Evolutionary conservation across 1,140 invertebrate genomes (phyloP).

Genomic region (Ceratina calcarata): DNA sequence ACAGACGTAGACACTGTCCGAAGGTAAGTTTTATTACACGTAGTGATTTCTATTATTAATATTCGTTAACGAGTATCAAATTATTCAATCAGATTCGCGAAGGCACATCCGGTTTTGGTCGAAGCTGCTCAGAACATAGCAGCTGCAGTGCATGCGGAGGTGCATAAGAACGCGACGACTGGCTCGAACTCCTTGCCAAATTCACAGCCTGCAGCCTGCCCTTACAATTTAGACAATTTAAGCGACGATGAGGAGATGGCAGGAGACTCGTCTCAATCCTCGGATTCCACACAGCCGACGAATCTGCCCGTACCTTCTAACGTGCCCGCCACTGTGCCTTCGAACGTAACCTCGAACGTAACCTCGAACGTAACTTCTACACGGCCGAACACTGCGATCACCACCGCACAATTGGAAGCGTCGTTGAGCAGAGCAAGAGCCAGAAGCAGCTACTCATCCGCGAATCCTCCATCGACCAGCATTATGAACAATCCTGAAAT

Average conservation of each 20-base stretch:
- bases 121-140: conserved; percentile 81
- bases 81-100: conserved; percentile 72
- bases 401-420: conserved; percentile 79
- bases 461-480: no score
- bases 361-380: no score
- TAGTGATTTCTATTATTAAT: conserved; percentile 66
- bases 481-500: conserved; percentile 65
- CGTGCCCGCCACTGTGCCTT: neutral
- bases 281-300: conserved; percentile 73
- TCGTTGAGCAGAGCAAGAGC: conserved; percentile 78
- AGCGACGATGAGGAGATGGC: conserved; percentile 83
- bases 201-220: conserved; percentile 71
- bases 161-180: conserved; percentile 66
- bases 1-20: conserved; percentile 79
- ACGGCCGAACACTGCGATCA: conserved; percentile 76
- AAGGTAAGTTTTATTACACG: conserved; percentile 69
- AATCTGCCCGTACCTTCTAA: conserved; percentile 64
- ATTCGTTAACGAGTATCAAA: conserved; percentile 38
- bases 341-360: no score
- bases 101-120: conserved; percentile 80
- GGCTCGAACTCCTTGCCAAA: conserved; percentile 69
- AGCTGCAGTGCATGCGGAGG: conserved; percentile 81
- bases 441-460: conserved; percentile 35
- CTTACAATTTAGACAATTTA: conserved; percentile 80
- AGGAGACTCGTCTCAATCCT: conserved; percentile 80